A percentile compares a stretch with the other conserved stretches of the same genome.
Conservation (phyloP, 2,113 vertebrate genomes). For the Trichechus manatus region DNA sequence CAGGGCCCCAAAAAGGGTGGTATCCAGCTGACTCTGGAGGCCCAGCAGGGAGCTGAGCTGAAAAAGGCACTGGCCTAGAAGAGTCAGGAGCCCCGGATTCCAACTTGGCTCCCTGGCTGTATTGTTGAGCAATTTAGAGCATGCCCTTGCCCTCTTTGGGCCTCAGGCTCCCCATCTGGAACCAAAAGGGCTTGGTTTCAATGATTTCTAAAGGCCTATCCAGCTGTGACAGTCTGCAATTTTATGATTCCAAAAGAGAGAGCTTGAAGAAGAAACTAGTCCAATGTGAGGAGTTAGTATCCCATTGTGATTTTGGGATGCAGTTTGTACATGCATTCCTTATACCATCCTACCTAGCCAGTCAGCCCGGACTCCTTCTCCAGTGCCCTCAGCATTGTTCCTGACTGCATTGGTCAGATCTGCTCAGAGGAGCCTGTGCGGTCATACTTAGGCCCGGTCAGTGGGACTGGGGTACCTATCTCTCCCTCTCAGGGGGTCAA, state of each 20-base stretch:
- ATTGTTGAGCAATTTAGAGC: slow-evolving; percentile 28
- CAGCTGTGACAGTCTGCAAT: not conserved
- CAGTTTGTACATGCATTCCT: not conserved
- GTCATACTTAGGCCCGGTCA: not conserved
- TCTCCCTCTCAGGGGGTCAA: not conserved
- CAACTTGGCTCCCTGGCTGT: not conserved
- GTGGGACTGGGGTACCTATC: not conserved
- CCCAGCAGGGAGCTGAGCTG: not conserved
- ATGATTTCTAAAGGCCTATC: not conserved
- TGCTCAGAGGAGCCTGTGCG: not conserved
- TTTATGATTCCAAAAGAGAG: slow-evolving; percentile 25
- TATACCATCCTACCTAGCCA: not conserved
- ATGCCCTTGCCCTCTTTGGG: slow-evolving; percentile 1
- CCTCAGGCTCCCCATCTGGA: not conserved
- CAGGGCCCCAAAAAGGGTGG: not conserved
- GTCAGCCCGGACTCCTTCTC: not conserved
- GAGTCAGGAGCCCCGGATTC: slow-evolving; percentile 6
- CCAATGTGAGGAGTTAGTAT: not conserved
- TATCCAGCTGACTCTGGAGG: not conserved
- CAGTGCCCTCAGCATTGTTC: not conserved
- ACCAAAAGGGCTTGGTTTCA: not conserved
- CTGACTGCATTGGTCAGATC: not conserved
- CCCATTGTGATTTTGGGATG: not conserved
- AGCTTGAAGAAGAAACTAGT: not conserved
- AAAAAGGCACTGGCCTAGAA: not conserved